Evolutionary conservation across 2,797 vertebrate genomes (phyloP).

Genomic region (Sparus aurata): DNA sequence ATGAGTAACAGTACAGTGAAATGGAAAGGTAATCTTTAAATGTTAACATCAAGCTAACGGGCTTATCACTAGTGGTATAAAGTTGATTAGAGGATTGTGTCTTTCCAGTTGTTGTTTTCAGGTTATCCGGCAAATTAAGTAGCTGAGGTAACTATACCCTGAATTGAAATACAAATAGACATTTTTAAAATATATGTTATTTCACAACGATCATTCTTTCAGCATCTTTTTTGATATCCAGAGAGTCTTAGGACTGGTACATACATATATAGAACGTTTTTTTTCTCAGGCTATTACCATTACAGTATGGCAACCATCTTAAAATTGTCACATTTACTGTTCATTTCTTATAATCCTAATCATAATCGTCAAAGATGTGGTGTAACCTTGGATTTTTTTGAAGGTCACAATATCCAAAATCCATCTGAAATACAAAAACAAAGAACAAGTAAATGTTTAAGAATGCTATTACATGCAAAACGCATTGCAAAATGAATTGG

Average conservation of each 20-base stretch:
- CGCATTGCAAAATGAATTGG: neutral
- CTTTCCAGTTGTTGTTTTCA: too few relatives aligned
- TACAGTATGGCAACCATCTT: neutral
- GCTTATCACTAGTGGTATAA: too few relatives aligned
- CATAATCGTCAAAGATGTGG: neutral
- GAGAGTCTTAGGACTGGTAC: neutral
- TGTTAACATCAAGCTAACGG: too few relatives aligned
- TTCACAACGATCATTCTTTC: neutral
- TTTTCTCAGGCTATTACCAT: neutral
- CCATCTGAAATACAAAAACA: neutral
- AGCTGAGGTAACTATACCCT: too few relatives aligned
- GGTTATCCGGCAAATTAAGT: too few relatives aligned
- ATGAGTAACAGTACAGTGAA: slow-evolving; percentile 6
- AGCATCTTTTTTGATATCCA: neutral
- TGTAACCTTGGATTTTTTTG: neutral
- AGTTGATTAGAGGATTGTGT: too few relatives aligned
- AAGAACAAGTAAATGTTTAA: neutral
- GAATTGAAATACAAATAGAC: too few relatives aligned
- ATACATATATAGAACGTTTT: neutral
- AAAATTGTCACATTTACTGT: too few relatives aligned
- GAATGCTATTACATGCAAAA: neutral
- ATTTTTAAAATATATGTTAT: too few relatives aligned
- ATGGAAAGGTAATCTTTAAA: neutral
- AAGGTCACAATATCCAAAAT: neutral
- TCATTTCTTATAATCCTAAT: neutral